Evolutionary conservation across 2,113 vertebrate species (phyloP), one percentile per base, ranked within the genome.

Genomic region (Paradisaea rubra): DNA sequence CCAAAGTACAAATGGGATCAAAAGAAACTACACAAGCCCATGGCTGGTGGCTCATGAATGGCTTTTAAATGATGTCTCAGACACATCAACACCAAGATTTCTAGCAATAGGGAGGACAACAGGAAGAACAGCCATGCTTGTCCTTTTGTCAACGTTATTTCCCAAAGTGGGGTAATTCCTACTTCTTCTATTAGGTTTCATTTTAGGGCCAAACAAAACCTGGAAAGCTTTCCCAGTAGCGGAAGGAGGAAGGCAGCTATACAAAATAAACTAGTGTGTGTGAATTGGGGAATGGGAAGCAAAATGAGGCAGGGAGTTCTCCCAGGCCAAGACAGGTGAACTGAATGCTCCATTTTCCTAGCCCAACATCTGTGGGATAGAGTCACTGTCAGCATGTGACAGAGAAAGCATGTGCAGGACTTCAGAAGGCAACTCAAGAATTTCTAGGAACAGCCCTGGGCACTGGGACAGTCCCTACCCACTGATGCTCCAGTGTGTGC

Each of bases 21-120:
- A 84, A 86, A 60, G 35, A 39, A 89, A 4, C 49, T 70, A 33
- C 27, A 35, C 47, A 65, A 86, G 53, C 56, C 59, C 35, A 4
- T 19, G 39, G 68, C 4, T 56, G 63, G 50, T 0, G 0, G 54
- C 25, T 86, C 12, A 11, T 24, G 30, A 63, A 84, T 66, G 33
- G 47, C 17, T 92, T 90, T 69, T n/a, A 44, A 69, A 39, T 7
- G 31, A 49, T 41, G n/a, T 30, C 21, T 76, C 39, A 76, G 65
- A 35, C 3, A 21, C 3, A 17, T 11, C 0, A 1, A 31, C 21
- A 81, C 24, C 0, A 3, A 66, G 42, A 22, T 39, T 86, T 91
- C 47, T 66, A 59, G 47, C 60, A 81, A 42, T 0, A 5, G 24
- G 22, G 15, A 76, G 30, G 16, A 42, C 9, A 27, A 8, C 9